Evolutionary conservation across 2,888 invertebrate species (phyloP), one percentile per base, ranked within the genome.

Genomic region (Volucella inanis): DNA sequence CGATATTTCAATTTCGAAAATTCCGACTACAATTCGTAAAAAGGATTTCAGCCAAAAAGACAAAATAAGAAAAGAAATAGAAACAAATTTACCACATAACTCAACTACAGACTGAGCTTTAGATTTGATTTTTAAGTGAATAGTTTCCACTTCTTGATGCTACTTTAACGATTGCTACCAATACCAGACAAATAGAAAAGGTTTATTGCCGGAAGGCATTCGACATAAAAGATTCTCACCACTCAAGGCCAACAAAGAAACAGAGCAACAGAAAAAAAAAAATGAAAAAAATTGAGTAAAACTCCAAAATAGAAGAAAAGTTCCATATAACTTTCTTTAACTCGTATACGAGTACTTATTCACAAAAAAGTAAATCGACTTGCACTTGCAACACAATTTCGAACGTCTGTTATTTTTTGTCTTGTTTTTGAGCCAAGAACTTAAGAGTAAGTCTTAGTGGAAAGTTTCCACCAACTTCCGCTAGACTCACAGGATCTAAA

Each of bases 401-500:
- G 43, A 49, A 64, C 55, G 68, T 62, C 55, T 67, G 45, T 75
- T 31, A 0, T 31, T 6, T 31, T 31, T 31, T 2, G 62, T 76
- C 68, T 62, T 22, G 18, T 22, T 22, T 70, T 70, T 61, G 14
- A 38, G n/a, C 9, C 18, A 55, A 55, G 14, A 54, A 75, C 18
- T 65, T 47, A 18, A 18, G 49, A 57, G 57, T 39, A 31, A 6
- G 6, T 59, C 47, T 70, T 70, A 70, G 70, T 41, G 57, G 49
- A 75, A 77, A 76, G 22, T 81, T 81, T 77, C 50, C 50, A 43
- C 70, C 70, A 81, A 77, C 76, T 81, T 76, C 52, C 45, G 70
- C 70, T 76, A 70, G 76, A 76, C 76, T 55, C 52, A 62, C 64
- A 81, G 77, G 71, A 76, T 65, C 64, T 77, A 52, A 77, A 81